Conservation (phyloP, 2,113 vertebrate genomes). For the Ceuthmochares aereus region DNA sequence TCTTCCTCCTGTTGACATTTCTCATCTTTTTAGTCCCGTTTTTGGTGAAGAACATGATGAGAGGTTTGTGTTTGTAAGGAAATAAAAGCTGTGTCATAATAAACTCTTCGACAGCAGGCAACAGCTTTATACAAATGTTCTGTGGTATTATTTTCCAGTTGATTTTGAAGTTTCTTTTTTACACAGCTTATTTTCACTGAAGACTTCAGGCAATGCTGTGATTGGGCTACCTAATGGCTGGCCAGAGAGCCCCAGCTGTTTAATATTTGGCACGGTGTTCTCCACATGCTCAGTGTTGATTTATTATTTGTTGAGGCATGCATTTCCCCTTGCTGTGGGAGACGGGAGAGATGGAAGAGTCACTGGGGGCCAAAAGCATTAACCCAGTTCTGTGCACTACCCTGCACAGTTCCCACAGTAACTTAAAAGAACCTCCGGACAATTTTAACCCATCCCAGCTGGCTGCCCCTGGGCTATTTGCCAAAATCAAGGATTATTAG, state of each 20-base stretch:
- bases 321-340: constrained; percentile 14
- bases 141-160: neutral
- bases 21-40: neutral
- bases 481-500: constrained; percentile 58
- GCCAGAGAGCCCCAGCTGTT: constrained; percentile 32
- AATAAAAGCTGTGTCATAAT: neutral
- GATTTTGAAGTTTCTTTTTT: neutral
- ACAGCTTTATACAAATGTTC: neutral
- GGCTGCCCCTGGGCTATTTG: constrained; percentile 43
- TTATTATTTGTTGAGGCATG: constrained; percentile 27
- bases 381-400: constrained; percentile 16
- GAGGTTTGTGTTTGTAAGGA: neutral
- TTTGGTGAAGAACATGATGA: neutral
- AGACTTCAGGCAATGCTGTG: neutral
- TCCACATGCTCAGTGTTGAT: neutral
- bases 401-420: neutral
- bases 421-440: neutral
- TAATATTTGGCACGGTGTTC: neutral
- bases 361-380: constrained; percentile 4
- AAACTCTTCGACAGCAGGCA: neutral
- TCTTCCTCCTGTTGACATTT: neutral
- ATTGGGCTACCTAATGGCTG: neutral
- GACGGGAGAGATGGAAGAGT: neutral
- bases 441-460: constrained; percentile 27
- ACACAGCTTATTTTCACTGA: neutral